These are phyloP conservation scores for Falcaria lacertinaria DNA, from an alignment of 2,888 invertebrate species.

Conservation along the genomic window DNA sequence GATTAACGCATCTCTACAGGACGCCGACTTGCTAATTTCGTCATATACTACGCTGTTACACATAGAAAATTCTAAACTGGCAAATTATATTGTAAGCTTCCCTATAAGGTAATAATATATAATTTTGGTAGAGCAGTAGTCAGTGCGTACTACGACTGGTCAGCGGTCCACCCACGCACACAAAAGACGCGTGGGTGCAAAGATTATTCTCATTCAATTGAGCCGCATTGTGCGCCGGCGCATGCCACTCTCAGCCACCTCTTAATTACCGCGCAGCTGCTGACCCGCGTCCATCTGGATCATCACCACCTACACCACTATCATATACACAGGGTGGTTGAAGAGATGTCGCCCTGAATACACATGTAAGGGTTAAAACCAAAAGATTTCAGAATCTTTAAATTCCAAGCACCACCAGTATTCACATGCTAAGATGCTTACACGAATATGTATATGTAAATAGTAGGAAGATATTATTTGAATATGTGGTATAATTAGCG, in stretches of 20 bases:
- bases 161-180: constrained; percentile 75
- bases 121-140: constrained; percentile 50
- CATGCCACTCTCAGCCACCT: constrained; percentile 77
- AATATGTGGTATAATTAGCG: no score
- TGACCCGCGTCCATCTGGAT: constrained; percentile 76
- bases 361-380: not conserved
- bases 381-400: not conserved
- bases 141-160: constrained; percentile 42
- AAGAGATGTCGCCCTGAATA: constrained; percentile 4
- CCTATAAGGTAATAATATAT: not conserved
- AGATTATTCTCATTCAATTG: constrained; percentile 80
- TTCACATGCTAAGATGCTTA: no score
- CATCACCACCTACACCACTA: constrained; percentile 65
- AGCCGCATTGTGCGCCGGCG: constrained; percentile 77
- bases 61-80: no score
- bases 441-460: no score
- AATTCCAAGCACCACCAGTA: no score
- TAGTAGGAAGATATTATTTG: no score
- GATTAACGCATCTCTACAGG: no score
- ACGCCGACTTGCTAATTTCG: no score
- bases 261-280: constrained; percentile 79
- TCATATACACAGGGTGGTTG: constrained; percentile 52
- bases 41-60: no score
- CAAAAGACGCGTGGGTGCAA: constrained; percentile 78
- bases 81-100: no score